phyloP scores from a whole-genome alignment of 2,888 invertebrate species.

The Xylota segnis region DNA sequence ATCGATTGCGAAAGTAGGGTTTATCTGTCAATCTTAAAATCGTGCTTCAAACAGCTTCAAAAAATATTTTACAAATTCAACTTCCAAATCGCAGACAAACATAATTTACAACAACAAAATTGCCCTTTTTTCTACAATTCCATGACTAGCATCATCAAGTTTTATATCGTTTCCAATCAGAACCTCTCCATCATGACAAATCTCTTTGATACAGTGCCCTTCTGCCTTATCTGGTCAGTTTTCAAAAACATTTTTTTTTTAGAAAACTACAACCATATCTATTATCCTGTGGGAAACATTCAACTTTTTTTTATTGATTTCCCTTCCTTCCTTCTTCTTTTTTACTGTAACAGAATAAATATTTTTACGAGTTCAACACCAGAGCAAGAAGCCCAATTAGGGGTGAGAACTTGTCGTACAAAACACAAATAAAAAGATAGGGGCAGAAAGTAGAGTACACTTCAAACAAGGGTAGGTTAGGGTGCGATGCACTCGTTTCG shows the following conservation, averaged over 20 bases:
- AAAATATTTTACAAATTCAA: too few species aligned
- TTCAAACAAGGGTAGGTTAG: constrained; percentile 59
- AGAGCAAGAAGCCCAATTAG: constrained; percentile 63
- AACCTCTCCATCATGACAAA: background rate
- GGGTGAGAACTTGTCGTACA: constrained; percentile 70
- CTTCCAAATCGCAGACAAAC: too few species aligned
- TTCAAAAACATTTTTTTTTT: background rate
- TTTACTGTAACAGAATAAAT: constrained; percentile 60
- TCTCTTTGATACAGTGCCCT: background rate
- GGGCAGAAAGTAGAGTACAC: constrained; percentile 43
- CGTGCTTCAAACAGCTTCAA: too few species aligned
- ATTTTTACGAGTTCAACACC: constrained; percentile 61
- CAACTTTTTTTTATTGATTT: constrained; percentile 59
- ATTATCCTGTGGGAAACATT: constrained; percentile 53
- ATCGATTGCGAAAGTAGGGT: too few species aligned
- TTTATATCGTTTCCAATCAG: background rate
- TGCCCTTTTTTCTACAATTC: too few species aligned
- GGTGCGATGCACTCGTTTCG: constrained; percentile 65
- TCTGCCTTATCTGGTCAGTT: background rate
- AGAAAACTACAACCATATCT: background rate
- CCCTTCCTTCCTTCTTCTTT: constrained; percentile 25
- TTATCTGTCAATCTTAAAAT: too few species aligned
- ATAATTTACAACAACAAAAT: too few species aligned
- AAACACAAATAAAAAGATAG: constrained; percentile 35
- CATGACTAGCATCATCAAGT: too few species aligned